phyloP scores from a whole-genome alignment of 2,888 invertebrate species.

The Agrenia bidenticulata region DNA sequence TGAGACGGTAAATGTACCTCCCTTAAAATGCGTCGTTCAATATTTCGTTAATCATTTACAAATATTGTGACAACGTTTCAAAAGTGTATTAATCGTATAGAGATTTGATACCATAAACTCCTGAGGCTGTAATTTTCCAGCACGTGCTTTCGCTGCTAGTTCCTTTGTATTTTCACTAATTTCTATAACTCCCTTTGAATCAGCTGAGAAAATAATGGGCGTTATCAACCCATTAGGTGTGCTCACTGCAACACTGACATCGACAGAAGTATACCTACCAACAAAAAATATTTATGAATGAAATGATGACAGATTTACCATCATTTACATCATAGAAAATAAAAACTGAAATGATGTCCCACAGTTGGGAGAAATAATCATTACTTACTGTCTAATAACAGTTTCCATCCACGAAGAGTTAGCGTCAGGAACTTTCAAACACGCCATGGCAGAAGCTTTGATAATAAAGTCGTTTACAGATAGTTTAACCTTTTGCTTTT shows the following conservation, averaged over 20 bases:
- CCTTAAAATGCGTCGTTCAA: too few species aligned
- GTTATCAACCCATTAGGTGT: constrained; percentile 94
- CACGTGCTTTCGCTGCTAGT: constrained; percentile 82
- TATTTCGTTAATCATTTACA: too few species aligned
- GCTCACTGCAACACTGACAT: constrained; percentile 95
- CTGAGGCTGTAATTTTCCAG: constrained; percentile 83
- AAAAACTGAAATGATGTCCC: too few species aligned
- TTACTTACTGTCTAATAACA: constrained; percentile 82
- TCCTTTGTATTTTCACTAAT: constrained; percentile 78
- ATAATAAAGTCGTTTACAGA: constrained; percentile 96
- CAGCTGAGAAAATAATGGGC: constrained; percentile 90
- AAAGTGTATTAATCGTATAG: too few species aligned
- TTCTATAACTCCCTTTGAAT: constrained; percentile 81
- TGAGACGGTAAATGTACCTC: constrained; percentile 91
- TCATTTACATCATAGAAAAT: too few species aligned
- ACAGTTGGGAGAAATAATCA: background rate
- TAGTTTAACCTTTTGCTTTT: constrained; percentile 78
- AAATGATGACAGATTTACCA: background rate
- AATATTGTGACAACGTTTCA: too few species aligned
- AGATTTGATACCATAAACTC: constrained; percentile 82
- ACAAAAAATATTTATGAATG: constrained; percentile 42
- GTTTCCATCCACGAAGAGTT: constrained; percentile 95
- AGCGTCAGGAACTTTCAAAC: constrained; percentile 84
- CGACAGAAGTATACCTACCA: constrained; percentile 80
- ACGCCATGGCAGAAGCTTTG: constrained; percentile 87